phyloP scores from a whole-genome alignment of 2,888 invertebrate species.

The Ephialtes manifestator region DNA sequence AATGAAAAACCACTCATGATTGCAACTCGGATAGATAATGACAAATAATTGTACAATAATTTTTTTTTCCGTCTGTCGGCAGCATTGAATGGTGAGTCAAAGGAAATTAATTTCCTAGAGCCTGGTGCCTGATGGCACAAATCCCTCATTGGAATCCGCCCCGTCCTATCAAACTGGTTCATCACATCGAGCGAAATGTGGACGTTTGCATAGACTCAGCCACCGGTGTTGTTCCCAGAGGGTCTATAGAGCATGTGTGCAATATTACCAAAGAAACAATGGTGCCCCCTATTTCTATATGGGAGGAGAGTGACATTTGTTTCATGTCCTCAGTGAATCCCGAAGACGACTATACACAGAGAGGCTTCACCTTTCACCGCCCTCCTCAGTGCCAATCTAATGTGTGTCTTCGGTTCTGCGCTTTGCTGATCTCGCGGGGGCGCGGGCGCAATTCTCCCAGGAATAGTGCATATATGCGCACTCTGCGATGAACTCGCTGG shows the following conservation, averaged over 20 bases:
- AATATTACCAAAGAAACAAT: slow-evolving; percentile 65
- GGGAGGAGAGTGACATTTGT: slow-evolving; percentile 75
- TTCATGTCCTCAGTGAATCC: slow-evolving; percentile 64
- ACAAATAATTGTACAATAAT: too few species aligned
- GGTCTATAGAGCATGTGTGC: slow-evolving; percentile 47
- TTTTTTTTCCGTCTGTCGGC: too few species aligned
- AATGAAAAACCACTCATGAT: too few species aligned
- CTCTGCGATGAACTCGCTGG: slow-evolving; percentile 52
- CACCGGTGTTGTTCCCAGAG: slow-evolving; percentile 55
- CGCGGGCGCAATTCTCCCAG: slow-evolving; percentile 61
- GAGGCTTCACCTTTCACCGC: slow-evolving; percentile 74
- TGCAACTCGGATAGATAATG: too few species aligned
- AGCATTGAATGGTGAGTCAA: too few species aligned
- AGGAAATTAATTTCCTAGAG: slow-evolving; percentile 13
- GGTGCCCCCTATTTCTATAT: slow-evolving; percentile 67
- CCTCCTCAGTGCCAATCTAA: slow-evolving; percentile 67
- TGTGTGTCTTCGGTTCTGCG: slow-evolving; percentile 37
- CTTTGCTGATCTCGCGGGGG: slow-evolving; percentile 40
- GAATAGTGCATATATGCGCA: slow-evolving; percentile 29
- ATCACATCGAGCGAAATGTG: slow-evolving; percentile 6
- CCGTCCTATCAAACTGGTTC: slow-evolving; percentile 31
- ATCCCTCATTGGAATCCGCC: slow-evolving; percentile 4
- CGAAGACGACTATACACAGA: slow-evolving; percentile 50
- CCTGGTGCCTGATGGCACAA: background rate
- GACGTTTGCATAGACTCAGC: background rate